Base-by-base conservation (phyloP, 2,888 invertebrate species). In the Lacanobia wlatinum region DNA sequence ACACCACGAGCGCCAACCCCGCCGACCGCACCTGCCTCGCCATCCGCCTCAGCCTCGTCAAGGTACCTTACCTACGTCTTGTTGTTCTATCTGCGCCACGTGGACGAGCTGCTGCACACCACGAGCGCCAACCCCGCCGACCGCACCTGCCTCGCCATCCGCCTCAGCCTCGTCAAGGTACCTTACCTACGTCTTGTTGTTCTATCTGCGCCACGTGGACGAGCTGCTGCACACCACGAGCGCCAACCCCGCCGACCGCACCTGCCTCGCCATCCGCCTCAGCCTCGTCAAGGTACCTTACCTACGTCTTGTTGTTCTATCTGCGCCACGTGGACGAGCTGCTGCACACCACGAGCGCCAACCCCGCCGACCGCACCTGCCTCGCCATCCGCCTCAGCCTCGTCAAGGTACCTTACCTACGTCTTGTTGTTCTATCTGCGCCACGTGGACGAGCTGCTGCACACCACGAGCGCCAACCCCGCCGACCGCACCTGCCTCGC, bases 41-140 rank as follows among this genome's bases (percentile, higher is more conserved):
- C 83, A 97, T 97, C 74, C 94, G 97, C 59, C 94, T 97, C 80
- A 97, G 97, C 75, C 96, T 97, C 87, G 97, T 97, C 81, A 97
- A 97, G 96, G 97, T 23, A 60, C 55, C 10, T 0, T n/a, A n/a
- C n/a, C n/a, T n/a, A n/a, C n/a, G n/a, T n/a, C n/a, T n/a, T n/a
- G n/a, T n/a, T n/a, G n/a, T n/a, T n/a, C n/a, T n/a, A n/a, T n/a
- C 97, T 85, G 92, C 95, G 38, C 28, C 89, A 82, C 28, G 96
- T 94, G 76, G 91, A 91, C 82, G 95, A 96, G 78, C 94, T 97
- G 84, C 92, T 98, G 77, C 93, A 90, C 76, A 88, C 96, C 73
- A 97, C 97, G 46, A 94, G 96, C 74, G 97, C 97, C 74, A 97
- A 97, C 94, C 96, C 97, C 23, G 97, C 97, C 9, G 97, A 98